Percentiles rank a stretch among this genome's conserved stretches.
Evolutionary conservation across 2,888 invertebrate species (phyloP).

Genomic region (Nysson spinosus): DNA sequence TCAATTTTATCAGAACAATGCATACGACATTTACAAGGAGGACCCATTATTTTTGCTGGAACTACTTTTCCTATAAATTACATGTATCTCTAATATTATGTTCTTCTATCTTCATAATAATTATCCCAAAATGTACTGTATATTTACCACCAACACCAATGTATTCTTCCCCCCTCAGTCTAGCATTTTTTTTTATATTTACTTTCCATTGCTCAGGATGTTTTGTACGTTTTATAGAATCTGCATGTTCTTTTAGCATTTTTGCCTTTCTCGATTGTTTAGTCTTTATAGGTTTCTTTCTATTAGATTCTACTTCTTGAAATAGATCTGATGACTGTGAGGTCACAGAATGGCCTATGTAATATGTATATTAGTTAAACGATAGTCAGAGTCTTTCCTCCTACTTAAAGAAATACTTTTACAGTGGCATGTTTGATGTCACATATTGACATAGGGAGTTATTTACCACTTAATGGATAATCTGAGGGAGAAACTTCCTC

Average conservation of each 20-base stretch:
- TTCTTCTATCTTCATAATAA: neutral
- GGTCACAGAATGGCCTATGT: neutral
- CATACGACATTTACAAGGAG: slow-evolving; percentile 65
- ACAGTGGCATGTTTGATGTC: no score
- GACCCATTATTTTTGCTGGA: slow-evolving; percentile 65
- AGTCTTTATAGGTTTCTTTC: slow-evolving; percentile 3
- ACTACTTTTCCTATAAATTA: slow-evolving; percentile 56
- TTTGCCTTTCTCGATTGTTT: slow-evolving; percentile 2
- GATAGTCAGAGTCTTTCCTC: neutral
- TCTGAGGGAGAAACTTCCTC: neutral
- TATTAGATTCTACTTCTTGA: slow-evolving; percentile 3
- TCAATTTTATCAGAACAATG: slow-evolving; percentile 62
- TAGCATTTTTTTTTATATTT: slow-evolving; percentile 66
- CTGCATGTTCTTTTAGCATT: slow-evolving; percentile 1
- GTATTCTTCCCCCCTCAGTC: slow-evolving; percentile 61
- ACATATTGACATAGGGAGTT: neutral
- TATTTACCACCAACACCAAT: slow-evolving; percentile 63
- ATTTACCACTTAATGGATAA: slow-evolving; percentile 19
- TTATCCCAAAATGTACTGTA: neutral
- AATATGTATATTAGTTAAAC: neutral
- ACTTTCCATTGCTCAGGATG: slow-evolving; percentile 66
- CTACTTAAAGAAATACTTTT: neutral
- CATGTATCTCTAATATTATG: neutral
- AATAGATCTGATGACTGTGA: slow-evolving; percentile 4
- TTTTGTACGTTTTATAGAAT: slow-evolving; percentile 50